Base-by-base conservation (phyloP, 2,113 vertebrate species). In the Euleptes europaea region DNA sequence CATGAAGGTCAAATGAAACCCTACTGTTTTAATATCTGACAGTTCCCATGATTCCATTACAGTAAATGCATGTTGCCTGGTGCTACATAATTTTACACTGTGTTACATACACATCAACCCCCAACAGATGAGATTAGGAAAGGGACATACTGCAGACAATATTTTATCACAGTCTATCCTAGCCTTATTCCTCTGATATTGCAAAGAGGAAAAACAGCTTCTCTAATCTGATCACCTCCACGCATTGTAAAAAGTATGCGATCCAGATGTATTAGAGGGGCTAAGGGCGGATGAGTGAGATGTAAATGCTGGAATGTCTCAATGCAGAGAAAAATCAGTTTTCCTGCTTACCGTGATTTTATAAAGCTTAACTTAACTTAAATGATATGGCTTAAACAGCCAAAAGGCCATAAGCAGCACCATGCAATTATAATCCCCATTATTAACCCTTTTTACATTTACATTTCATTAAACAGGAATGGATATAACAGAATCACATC, bases 31-130 rank as follows among this genome's bases (percentile, higher is more conserved):
- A 84, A 42, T 19, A 76, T n/a, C 38, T 74, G 60, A 54, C 28
- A 84, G 23, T 63, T 85, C 38, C 54, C 33, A 73, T n/a, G 74
- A 38, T 92, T 90, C 28, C 84, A 74, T 15, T 74, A 47, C 47
- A 84, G 26, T 35, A 84, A 91, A 82, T 54, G 13, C 1, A 42
- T 14, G n/a, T 83, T 88, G 21, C 14, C 86, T 82, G 63, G 6
- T 84, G 82, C 82, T 65, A 19, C 44, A n/a, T 86, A 84, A 86
- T 91, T 89, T 89, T 83, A 7, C 15, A 65, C 60, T 67, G 33
- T 66, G 75, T 88, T 69, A 83, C 26, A 85, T 42, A 26, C 40
- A 15, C 70, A 47, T 60, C 70, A 83, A 47, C 28, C 35, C 38
- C 38, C 33, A 86, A 12, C 44, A 89, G 88, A 85, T 51, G 83